Base-by-base conservation (phyloP, 2,797 vertebrate species). In the Enteromius mattozi region DNA sequence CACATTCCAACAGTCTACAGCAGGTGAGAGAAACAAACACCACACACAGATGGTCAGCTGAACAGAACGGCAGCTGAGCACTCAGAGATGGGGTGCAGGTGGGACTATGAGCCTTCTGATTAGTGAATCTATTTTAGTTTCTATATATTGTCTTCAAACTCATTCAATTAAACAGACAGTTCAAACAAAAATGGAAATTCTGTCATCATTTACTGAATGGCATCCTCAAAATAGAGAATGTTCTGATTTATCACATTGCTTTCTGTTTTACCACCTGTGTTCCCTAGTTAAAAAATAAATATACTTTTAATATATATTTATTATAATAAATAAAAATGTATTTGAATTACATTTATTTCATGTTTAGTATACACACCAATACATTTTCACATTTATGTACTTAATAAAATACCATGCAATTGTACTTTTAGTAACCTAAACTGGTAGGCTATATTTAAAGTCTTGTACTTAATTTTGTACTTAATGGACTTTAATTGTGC, bases 1-100 rank as follows among this genome's bases (percentile, higher is more conserved):
- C 0, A 96, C 85, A 85, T 97, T 98, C 98, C 98, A 99, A 91
- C 98, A 99, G 88, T 97, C 98, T 99, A 88, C 17, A 85, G 19
- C 24, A 70, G 27, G 51, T 27, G 63, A 59, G 16, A 76, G 19
- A 79, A 74, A 81, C 47, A 78, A 75, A 77, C 54, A 80, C 35
- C 19, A 16, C 59, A 80, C 10, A 66, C 54, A 63, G 27, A 76
- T 9, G 27, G 47, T 83, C 63, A 66, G 69, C 68, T 66, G 5
- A 63, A 63, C 13, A 27, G 2, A 63, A 27, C 16, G 40, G 5
- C 61, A 49, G 42, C 70, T 35, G 35, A 24, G 7, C 56, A 40
- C 6, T 45, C 49, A 42, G 10, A 30, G 59, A 27, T 27, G 24
- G 24, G 12, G 24, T 27, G 59, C 4, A 0, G 21, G 24, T 49